These are phyloP conservation scores for Mercenaria mercenaria DNA, from an alignment of 1,140 invertebrate genomes.

Conservation along the genomic window DNA sequence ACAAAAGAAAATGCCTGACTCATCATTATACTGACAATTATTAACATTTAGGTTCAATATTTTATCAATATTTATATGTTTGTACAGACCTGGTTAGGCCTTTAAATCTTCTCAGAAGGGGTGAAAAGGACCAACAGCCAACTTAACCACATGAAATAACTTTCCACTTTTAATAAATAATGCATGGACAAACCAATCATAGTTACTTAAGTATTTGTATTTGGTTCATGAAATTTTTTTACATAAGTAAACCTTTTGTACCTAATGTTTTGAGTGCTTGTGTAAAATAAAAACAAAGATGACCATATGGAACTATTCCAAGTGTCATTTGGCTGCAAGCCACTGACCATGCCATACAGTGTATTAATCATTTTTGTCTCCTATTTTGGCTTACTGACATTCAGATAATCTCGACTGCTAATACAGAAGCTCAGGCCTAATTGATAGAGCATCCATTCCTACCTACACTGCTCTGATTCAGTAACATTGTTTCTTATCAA, in stretches of 20 bases:
- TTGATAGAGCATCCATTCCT: no score
- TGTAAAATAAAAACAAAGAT: conserved; percentile 20
- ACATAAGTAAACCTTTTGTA: background rate
- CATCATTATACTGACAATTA: background rate
- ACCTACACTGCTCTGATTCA: no score
- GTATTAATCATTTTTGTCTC: no score
- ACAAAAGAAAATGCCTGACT: no score
- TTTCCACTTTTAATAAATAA: conserved; percentile 6
- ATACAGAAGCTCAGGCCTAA: no score
- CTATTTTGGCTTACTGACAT: no score
- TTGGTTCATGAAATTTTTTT: background rate
- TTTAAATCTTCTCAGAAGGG: background rate
- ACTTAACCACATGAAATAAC: conserved; percentile 9
- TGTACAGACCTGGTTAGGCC: background rate
- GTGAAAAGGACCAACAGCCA: background rate
- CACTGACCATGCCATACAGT: background rate
- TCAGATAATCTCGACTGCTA: no score
- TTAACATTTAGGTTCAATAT: background rate
- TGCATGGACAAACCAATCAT: background rate
- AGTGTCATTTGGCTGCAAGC: background rate
- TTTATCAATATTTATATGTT: conserved; percentile 23
- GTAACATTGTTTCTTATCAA: no score
- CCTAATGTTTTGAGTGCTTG: background rate
- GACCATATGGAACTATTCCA: conserved; percentile 13
- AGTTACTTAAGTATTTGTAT: conserved; percentile 2